Base-by-base conservation (phyloP, 2,797 vertebrate genomes). In the Acrossocheilus wenchowensis region DNA sequence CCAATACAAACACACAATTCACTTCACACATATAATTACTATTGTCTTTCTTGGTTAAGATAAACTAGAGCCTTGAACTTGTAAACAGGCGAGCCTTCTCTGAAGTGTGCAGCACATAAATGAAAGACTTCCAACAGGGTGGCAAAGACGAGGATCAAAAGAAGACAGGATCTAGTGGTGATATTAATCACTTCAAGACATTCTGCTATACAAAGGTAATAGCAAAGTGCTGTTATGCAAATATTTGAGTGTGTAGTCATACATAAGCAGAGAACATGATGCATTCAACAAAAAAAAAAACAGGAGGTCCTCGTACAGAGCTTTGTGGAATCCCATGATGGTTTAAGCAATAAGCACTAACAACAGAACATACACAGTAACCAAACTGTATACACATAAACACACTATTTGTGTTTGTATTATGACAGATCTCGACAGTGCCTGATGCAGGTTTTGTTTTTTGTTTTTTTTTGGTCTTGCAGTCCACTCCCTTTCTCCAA, bases 21-120 rank as follows among this genome's bases (percentile, higher is more conserved):
- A 82, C 78, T 85, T 89, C 86, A 86, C 45, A 85, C 81, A 60
- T 87, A 81, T 87, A 85, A 81, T 86, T 83, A 78, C 86, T 87
- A 85, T 90, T 88, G 87, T 90, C 84, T 81, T 86, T 77, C 74
- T 43, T 21, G 87, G 34, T 85, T 72, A 75, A 83, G 82, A 87
- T 80, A 84, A 86, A 82, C 81, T 64, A 52, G 66, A 84, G 36
- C 26, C 57, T 85, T 62, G 86, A 66, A 86, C 81, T 83, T 77
- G 87, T 85, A 85, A 85, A 85, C 78, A 87, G 43, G 52, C 81
- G 30, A 43, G 57, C 54, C 52, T 88, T 87, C 81, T 87, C 74
- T 62, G 36, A 82, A 86, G 77, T 48, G 72, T 82, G 73, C 81
- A 73, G 86, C 82, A 64, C 81, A 74, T 54, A 82, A 85, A 66